These are phyloP conservation scores for Cossypha niveicapilla DNA, from an alignment of 2,797 vertebrate species.

Conservation along the genomic window DNA sequence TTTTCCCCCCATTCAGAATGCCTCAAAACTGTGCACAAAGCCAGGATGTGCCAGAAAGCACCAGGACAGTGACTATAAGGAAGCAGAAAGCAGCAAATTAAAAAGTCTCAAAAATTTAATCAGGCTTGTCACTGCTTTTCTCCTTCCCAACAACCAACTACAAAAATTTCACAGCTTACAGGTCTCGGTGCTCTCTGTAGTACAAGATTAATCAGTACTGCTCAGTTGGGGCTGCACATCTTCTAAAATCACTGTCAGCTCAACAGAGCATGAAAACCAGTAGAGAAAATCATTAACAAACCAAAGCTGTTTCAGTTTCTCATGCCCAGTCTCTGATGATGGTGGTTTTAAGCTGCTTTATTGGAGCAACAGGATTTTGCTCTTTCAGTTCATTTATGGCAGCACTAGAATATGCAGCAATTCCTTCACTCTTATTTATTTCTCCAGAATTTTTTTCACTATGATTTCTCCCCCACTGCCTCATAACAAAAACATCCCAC, in stretches of 20 bases:
- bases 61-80: neutral
- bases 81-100: neutral
- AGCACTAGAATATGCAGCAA: accelerated
- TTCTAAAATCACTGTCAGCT: conserved; percentile 32
- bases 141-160: neutral
- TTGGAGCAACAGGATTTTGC: neutral
- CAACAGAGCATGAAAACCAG: conserved; percentile 39
- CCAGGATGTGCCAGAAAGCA: neutral
- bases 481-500: neutral
- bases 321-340: neutral
- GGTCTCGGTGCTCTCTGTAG: neutral
- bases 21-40: neutral
- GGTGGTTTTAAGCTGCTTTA: neutral
- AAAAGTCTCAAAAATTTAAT: neutral
- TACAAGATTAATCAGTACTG: conserved; percentile 36
- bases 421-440: neutral
- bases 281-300: conserved; percentile 47
- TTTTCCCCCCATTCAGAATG: neutral
- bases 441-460: neutral
- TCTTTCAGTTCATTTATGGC: neutral
- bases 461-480: neutral
- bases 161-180: neutral
- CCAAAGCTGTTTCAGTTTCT: neutral
- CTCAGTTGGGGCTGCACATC: neutral
- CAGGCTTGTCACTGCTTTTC: neutral